Evolutionary conservation across 2,797 vertebrate species (phyloP).

Genomic region (Poliocrania exsul): DNA sequence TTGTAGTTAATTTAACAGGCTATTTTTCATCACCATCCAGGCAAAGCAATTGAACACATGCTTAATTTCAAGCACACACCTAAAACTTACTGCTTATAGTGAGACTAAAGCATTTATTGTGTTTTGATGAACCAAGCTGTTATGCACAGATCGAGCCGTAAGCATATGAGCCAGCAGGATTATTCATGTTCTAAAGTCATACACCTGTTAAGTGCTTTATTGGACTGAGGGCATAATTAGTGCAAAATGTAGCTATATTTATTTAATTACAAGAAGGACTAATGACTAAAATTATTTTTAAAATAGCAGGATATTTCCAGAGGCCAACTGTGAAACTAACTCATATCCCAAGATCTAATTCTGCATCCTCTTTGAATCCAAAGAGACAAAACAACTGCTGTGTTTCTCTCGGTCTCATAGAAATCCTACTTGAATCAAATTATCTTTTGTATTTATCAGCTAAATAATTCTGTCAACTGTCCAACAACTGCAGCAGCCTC

Average conservation of each 20-base stretch:
- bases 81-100: background rate
- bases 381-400: constrained; percentile 15
- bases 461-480: constrained; percentile 64
- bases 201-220: constrained; percentile 59
- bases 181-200: constrained; percentile 26
- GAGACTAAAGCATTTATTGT: background rate
- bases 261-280: constrained; percentile 55
- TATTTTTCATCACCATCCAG: constrained; percentile 4
- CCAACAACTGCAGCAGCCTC: constrained; percentile 44
- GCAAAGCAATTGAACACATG: constrained; percentile 3
- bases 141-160: background rate
- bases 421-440: constrained; percentile 40
- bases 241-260: constrained; percentile 34
- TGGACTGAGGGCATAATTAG: constrained; percentile 55
- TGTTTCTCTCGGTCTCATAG: background rate
- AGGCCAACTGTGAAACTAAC: constrained; percentile 12
- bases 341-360: background rate
- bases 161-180: background rate
- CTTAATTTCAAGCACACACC: constrained; percentile 18
- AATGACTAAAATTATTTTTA: constrained; percentile 48
- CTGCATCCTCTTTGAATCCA: background rate
- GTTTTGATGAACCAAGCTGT: constrained; percentile 50
- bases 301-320: constrained; percentile 34
- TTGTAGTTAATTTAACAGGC: background rate
- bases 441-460: constrained; percentile 47